A percentile compares a stretch with the other conserved stretches of the same genome.
Conservation (phyloP, 1,140 invertebrate species). For the Nasonia giraulti region DNA sequence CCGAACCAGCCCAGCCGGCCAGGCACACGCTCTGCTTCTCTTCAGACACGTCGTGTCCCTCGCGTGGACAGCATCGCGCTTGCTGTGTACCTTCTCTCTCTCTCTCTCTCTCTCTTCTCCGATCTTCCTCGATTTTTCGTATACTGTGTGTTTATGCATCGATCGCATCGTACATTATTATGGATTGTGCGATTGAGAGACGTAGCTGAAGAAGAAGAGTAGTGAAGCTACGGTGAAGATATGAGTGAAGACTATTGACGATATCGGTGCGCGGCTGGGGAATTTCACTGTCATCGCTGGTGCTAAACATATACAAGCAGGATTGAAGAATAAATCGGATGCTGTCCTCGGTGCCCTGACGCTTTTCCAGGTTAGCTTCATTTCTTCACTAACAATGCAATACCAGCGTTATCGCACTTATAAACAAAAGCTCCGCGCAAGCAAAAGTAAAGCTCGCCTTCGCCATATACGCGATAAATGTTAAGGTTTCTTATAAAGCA, state of each 20-base stretch:
- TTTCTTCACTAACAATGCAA: too few species aligned
- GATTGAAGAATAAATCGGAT: too few species aligned
- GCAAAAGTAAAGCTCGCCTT: conserved; percentile 50
- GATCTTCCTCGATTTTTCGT: neutral
- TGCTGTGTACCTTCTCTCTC: neutral
- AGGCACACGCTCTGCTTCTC: conserved; percentile 14
- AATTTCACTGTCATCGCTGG: too few species aligned
- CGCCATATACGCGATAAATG: conserved; percentile 67
- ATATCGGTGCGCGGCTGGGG: neutral
- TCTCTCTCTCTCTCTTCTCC: neutral
- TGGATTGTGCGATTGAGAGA: too few species aligned
- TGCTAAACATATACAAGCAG: too few species aligned
- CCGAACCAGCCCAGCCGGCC: conserved; percentile 20
- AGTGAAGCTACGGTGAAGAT: neutral
- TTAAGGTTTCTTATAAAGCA: conserved; percentile 71
- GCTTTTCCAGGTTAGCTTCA: too few species aligned
- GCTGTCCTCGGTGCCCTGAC: too few species aligned
- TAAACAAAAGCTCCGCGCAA: neutral
- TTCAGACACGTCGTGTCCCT: conserved; percentile 66
- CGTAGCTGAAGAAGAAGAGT: neutral
- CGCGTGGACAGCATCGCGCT: conserved; percentile 63
- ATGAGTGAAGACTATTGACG: neutral
- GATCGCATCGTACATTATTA: too few species aligned
- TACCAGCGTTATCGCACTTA: too few species aligned
- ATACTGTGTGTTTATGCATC: too few species aligned